These are phyloP conservation scores for Pholis gunnellus DNA, from an alignment of 2,113 vertebrate species.

Conservation along the genomic window DNA sequence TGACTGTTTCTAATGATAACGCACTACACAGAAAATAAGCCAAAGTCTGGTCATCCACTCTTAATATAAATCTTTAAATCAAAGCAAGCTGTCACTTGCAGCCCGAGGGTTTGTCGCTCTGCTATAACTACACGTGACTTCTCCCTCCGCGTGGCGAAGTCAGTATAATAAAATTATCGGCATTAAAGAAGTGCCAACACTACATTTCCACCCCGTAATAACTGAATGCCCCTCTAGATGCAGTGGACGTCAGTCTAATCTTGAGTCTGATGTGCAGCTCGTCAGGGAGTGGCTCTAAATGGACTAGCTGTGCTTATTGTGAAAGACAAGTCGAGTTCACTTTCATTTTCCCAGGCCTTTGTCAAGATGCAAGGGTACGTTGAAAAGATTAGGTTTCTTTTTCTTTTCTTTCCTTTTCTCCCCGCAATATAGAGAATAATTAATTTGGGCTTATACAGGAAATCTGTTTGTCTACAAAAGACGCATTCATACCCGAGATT, in stretches of 20 bases:
- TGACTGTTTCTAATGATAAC: slow-evolving; percentile 1
- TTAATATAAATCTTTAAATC: slow-evolving; percentile 22
- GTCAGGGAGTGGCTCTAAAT: slow-evolving; percentile 55
- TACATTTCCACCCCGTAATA: slow-evolving; percentile 18
- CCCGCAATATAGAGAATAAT: slow-evolving; percentile 44
- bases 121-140: slow-evolving; percentile 24
- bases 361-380: slow-evolving; percentile 53
- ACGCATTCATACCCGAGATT: slow-evolving; percentile 42
- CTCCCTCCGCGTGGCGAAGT: slow-evolving; percentile 14
- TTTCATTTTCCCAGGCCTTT: slow-evolving; percentile 71
- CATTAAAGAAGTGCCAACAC: slow-evolving; percentile 21
- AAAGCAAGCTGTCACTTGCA: slow-evolving; percentile 40
- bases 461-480: slow-evolving; percentile 59
- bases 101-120: slow-evolving; percentile 25
- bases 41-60: slow-evolving; percentile 17
- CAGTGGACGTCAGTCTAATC: slow-evolving; percentile 52
- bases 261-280: slow-evolving; percentile 46
- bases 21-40: neutral
- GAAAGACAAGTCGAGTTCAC: slow-evolving; percentile 66
- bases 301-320: slow-evolving; percentile 63
- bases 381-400: slow-evolving; percentile 30
- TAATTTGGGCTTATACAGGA: slow-evolving; percentile 47
- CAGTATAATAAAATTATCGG: slow-evolving; percentile 28
- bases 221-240: slow-evolving; percentile 53
- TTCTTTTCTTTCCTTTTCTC: neutral